These are phyloP conservation scores for Lagorchestes hirsutus DNA, from an alignment of 2,797 vertebrate species.

Conservation along the genomic window DNA sequence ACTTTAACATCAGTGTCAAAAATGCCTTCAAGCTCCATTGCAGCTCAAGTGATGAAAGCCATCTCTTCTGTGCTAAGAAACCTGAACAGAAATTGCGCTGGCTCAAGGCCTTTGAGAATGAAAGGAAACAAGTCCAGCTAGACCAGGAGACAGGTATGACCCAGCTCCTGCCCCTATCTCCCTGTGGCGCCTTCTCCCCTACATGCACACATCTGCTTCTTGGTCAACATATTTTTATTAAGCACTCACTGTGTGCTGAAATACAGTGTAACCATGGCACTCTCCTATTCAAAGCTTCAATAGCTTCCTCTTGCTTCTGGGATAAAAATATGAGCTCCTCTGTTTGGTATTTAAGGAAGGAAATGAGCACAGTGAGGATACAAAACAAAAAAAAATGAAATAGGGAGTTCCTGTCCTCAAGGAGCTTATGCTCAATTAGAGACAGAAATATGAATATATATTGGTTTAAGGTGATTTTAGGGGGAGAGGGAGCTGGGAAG, in stretches of 20 bases:
- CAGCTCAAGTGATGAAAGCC: constrained; percentile 87
- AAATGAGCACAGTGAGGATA: not conserved
- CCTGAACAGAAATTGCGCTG: constrained; percentile 96
- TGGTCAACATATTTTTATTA: not conserved
- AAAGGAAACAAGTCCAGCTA: constrained; percentile 93
- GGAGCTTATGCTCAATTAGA: not conserved
- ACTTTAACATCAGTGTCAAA: constrained; percentile 93
- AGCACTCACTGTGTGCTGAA: not conserved
- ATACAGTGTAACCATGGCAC: not conserved
- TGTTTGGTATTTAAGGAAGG: not conserved
- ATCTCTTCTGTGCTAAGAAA: constrained; percentile 95
- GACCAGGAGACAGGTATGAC: constrained; percentile 93
- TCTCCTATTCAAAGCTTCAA: not conserved
- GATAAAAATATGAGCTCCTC: not conserved
- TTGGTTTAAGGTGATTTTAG: not conserved
- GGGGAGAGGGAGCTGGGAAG: not conserved
- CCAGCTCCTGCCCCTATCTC: not conserved
- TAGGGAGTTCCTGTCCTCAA: not conserved
- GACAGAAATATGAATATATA: not conserved
- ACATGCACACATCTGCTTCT: not conserved
- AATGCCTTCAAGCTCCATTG: constrained; percentile 93
- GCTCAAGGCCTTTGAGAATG: constrained; percentile 93
- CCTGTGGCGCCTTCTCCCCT: rapidly evolving
- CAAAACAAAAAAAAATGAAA: not conserved
- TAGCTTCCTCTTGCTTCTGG: not conserved